These are phyloP conservation scores for Anarsia innoxiella DNA, from an alignment of 2,888 invertebrate species.

Conservation along the genomic window DNA sequence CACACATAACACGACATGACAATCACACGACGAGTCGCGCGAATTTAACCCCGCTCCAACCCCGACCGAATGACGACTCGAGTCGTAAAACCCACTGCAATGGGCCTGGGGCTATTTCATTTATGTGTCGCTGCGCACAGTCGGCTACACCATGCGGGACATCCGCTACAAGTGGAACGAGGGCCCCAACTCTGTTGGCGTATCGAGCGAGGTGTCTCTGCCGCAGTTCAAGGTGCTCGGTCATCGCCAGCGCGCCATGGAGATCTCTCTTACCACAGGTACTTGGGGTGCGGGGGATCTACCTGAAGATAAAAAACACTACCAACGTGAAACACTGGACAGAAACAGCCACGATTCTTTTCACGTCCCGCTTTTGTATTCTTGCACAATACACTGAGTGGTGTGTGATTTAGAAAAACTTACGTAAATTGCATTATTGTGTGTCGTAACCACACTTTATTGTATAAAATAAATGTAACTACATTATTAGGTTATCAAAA, in stretches of 20 bases:
- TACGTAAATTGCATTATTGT: not conserved
- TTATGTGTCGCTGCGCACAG: slow-evolving; percentile 79
- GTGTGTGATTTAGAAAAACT: slow-evolving; percentile 40
- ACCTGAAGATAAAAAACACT: slow-evolving; percentile 30
- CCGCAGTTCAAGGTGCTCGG: slow-evolving; percentile 99
- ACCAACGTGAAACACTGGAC: slow-evolving; percentile 65
- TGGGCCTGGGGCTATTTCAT: slow-evolving; percentile 73
- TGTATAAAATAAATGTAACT: too few species aligned
- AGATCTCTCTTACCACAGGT: slow-evolving; percentile 98
- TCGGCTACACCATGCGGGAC: slow-evolving; percentile 99
- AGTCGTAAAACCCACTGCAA: slow-evolving; percentile 71
- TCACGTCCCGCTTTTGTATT: slow-evolving; percentile 74
- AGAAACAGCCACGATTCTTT: slow-evolving; percentile 65
- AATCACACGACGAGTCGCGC: slow-evolving; percentile 63
- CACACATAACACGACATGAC: slow-evolving; percentile 63
- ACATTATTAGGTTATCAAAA: too few species aligned
- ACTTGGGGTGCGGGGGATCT: slow-evolving; percentile 55
- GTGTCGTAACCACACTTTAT: too few species aligned
- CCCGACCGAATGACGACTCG: slow-evolving; percentile 66
- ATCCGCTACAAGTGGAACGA: slow-evolving; percentile 98
- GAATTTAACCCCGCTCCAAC: slow-evolving; percentile 53
- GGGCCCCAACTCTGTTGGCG: slow-evolving; percentile 95
- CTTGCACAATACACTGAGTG: slow-evolving; percentile 68
- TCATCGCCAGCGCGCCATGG: slow-evolving; percentile 96
- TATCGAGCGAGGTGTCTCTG: slow-evolving; percentile 96